Conservation (phyloP, 2,797 vertebrate species). For the Vultur gryphus region DNA sequence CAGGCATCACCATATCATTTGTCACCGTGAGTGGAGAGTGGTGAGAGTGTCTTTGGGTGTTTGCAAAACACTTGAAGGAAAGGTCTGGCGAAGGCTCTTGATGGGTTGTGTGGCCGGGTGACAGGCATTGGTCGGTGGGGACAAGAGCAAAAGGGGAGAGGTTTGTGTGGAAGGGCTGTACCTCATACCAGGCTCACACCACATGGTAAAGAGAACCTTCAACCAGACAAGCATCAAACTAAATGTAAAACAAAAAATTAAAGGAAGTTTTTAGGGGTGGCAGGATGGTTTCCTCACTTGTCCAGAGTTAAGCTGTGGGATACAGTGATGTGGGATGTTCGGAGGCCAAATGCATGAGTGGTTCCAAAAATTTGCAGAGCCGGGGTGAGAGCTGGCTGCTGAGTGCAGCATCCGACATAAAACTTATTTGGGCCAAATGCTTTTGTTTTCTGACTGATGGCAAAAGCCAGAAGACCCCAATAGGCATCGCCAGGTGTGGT, state of each 20-base stretch:
- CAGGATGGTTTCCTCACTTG: background rate
- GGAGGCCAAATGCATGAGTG: background rate
- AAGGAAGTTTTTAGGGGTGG: background rate
- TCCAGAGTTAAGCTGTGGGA: background rate
- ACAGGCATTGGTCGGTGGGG: fast-evolving
- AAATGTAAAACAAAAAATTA: background rate
- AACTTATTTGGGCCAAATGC: background rate
- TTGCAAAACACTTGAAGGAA: background rate
- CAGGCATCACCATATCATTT: background rate
- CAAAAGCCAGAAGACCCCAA: background rate
- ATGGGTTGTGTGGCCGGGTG: fast-evolving
- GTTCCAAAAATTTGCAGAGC: background rate
- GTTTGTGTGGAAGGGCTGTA: background rate
- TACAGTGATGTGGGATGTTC: fast-evolving
- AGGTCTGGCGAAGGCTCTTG: background rate
- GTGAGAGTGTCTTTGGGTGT: background rate
- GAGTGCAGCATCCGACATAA: fast-evolving
- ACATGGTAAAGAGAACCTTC: fast-evolving
- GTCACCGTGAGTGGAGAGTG: background rate
- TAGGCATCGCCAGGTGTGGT: background rate
- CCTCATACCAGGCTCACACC: fast-evolving
- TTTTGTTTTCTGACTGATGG: background rate
- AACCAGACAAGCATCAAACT: background rate
- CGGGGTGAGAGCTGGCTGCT: background rate
- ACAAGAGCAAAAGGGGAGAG: background rate